These are phyloP conservation scores for Limnothrissa miodon DNA, from an alignment of 2,113 vertebrate genomes.

Conservation along the genomic window DNA sequence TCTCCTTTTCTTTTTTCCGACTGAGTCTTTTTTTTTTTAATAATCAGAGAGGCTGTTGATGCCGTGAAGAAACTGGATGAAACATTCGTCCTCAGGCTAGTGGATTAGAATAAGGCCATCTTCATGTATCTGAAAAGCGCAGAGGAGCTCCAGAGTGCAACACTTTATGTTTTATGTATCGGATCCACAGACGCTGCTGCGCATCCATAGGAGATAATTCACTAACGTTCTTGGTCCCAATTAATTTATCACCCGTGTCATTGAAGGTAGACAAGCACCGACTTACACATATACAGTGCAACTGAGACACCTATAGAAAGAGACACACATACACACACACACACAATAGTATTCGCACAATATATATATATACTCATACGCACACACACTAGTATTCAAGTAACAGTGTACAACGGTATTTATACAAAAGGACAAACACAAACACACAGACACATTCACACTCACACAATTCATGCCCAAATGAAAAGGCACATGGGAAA, in stretches of 20 bases:
- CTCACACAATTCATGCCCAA: not conserved
- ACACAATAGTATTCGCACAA: not conserved
- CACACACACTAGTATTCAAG: not conserved
- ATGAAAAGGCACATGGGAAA: not conserved
- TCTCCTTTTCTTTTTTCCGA: not conserved
- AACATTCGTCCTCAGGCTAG: not conserved
- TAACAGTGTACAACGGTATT: not conserved
- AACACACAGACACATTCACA: not conserved
- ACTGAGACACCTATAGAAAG: not conserved
- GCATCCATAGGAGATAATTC: not conserved
- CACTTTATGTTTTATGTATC: not conserved
- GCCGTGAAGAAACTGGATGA: not conserved
- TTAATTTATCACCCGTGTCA: not conserved
- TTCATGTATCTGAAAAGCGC: not conserved
- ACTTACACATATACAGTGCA: not conserved
- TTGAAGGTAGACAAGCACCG: not conserved
- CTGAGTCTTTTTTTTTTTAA: not conserved
- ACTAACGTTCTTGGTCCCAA: not conserved
- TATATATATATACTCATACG: not conserved
- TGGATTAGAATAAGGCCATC: not conserved
- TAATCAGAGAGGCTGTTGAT: not conserved
- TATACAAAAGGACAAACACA: not conserved
- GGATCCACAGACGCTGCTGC: not conserved
- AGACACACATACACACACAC: not conserved
- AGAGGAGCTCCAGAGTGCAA: not conserved